These are phyloP conservation scores for Nasonia giraulti DNA, from an alignment of 1,140 invertebrate species.

Conservation along the genomic window DNA sequence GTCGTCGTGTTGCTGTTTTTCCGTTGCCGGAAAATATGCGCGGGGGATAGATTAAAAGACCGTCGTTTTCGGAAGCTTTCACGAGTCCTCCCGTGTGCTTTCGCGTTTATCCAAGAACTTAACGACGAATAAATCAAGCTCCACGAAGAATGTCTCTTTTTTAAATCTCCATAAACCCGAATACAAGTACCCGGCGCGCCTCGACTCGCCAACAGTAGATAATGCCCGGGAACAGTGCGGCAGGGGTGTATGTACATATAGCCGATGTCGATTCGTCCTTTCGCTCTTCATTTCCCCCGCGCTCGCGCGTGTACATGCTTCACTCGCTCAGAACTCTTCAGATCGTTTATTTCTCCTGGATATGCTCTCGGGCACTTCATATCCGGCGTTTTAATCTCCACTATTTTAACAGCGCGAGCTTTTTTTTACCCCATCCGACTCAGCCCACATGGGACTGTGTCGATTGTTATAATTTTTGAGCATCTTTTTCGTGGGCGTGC, in stretches of 20 bases:
- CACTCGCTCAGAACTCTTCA: neutral
- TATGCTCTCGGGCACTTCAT: conserved; percentile 1
- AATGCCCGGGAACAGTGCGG: neutral
- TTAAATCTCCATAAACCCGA: neutral
- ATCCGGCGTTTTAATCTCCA: conserved; percentile 7
- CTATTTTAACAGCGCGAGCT: neutral
- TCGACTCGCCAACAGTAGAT: neutral
- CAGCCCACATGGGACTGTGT: neutral
- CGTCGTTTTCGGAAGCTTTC: too few relatives aligned
- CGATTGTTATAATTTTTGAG: neutral
- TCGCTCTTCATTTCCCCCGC: neutral
- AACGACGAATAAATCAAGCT: neutral
- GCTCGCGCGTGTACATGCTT: too few relatives aligned
- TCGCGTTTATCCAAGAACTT: neutral
- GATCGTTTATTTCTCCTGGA: conserved; percentile 12
- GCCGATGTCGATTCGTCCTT: neutral
- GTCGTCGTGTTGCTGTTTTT: neutral
- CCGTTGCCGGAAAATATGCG: too few relatives aligned
- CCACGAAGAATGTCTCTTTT: neutral
- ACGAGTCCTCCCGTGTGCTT: too few relatives aligned
- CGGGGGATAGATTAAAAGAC: too few relatives aligned
- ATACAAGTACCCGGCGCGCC: neutral
- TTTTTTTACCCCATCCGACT: neutral
- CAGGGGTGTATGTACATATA: neutral
- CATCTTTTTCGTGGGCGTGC: neutral